Evolutionary conservation across 2,797 vertebrate genomes (phyloP).

Genomic region (Alauda arvensis): DNA sequence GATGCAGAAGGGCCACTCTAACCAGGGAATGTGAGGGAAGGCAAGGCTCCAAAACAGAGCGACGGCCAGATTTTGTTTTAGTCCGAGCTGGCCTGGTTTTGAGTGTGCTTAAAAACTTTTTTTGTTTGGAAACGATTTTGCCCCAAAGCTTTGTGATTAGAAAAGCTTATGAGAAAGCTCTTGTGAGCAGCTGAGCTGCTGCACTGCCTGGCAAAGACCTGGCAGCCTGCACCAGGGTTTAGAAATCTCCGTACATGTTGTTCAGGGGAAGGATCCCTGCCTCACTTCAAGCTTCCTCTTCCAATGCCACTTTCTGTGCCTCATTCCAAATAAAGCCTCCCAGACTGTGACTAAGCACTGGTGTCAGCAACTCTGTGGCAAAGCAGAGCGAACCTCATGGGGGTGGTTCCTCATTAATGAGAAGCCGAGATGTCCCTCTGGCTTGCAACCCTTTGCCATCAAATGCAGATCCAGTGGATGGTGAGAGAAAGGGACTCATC

Average conservation of each 20-base stretch:
- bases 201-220: constrained; percentile 57
- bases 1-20: neutral
- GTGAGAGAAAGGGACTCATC: neutral
- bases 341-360: constrained; percentile 28
- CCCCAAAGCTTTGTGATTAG: constrained; percentile 51
- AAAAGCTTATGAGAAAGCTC: constrained; percentile 52
- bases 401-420: neutral
- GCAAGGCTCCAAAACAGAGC: constrained; percentile 9
- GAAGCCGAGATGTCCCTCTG: constrained; percentile 17
- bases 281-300: constrained; percentile 21
- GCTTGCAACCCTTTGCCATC: neutral
- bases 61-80: constrained; percentile 4
- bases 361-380: constrained; percentile 22
- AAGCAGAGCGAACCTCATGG: neutral
- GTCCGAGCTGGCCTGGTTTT: constrained; percentile 22
- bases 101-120: constrained; percentile 34
- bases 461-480: neutral
- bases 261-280: constrained; percentile 33
- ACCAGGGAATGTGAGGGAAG: constrained; percentile 9
- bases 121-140: constrained; percentile 50
- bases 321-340: constrained; percentile 25
- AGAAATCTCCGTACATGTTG: constrained; percentile 32
- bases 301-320: constrained; percentile 24
- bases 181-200: constrained; percentile 61
- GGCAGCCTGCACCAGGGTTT: constrained; percentile 31